These are phyloP conservation scores for Capreolus pygargus DNA, from an alignment of 2,113 vertebrate species.

Conservation along the genomic window DNA sequence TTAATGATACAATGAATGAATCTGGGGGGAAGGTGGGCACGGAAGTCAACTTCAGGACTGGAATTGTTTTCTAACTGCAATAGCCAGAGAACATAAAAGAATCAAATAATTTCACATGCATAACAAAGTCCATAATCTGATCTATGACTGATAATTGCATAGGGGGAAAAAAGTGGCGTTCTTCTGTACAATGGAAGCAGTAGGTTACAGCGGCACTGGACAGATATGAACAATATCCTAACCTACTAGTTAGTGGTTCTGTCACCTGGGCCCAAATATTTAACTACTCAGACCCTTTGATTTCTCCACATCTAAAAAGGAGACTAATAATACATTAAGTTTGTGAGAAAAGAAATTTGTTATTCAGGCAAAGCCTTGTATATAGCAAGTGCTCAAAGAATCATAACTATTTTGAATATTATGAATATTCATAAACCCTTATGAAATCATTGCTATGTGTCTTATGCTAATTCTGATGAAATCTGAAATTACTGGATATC, in stretches of 20 bases:
- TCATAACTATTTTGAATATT: background rate
- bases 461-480: background rate
- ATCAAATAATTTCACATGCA: background rate
- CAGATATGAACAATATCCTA: background rate
- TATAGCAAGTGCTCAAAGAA: background rate
- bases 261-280: background rate
- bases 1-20: background rate
- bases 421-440: background rate
- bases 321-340: background rate
- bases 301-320: background rate
- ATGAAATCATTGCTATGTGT: background rate
- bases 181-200: background rate
- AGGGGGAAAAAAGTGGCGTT: background rate
- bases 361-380: background rate
- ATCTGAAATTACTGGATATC: background rate
- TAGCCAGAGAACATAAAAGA: background rate
- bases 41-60: background rate
- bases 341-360: background rate
- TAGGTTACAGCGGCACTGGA: no score
- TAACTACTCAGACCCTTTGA: background rate
- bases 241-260: background rate
- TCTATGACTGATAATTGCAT: background rate
- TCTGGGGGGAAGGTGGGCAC: fast-evolving
- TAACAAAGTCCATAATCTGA: background rate
- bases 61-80: background rate